A percentile compares a stretch with the other conserved stretches of the same genome.
Evolutionary conservation across 2,888 invertebrate genomes (phyloP).

Genomic region (Meteorus colon): DNA sequence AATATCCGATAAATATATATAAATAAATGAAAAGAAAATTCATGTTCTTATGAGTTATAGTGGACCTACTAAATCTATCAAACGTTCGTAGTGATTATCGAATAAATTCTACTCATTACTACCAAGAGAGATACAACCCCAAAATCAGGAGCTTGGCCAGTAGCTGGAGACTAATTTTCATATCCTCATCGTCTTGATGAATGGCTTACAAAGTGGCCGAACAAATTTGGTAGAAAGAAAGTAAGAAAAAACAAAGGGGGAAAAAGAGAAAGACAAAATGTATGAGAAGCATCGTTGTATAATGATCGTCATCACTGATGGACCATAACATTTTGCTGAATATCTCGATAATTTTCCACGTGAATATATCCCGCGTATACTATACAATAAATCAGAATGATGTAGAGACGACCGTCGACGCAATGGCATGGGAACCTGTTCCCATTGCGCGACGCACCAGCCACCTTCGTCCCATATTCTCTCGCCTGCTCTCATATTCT

Average conservation of each 20-base stretch:
- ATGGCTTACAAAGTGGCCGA: not conserved
- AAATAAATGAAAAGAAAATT: no score
- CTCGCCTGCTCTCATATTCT: not conserved
- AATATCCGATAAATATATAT: no score
- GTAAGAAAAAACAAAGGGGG: not conserved
- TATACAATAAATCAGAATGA: slow-evolving; percentile 61
- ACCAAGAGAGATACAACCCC: not conserved
- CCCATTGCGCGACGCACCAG: slow-evolving; percentile 36
- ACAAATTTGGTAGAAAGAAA: not conserved
- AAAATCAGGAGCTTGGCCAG: slow-evolving; percentile 9
- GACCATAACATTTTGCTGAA: slow-evolving; percentile 34
- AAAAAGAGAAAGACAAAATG: no score
- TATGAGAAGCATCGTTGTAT: slow-evolving; percentile 1
- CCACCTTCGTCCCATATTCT: slow-evolving; percentile 15
- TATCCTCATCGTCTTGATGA: slow-evolving; percentile 19
- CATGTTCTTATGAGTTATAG: no score
- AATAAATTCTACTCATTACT: slow-evolving; percentile 40
- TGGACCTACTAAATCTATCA: not conserved
- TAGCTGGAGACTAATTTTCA: slow-evolving; percentile 48
- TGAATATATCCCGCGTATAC: slow-evolving; percentile 54
- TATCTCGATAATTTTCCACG: slow-evolving; percentile 53
- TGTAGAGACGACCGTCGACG: slow-evolving; percentile 50
- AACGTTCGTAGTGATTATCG: slow-evolving; percentile 42
- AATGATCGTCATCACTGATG: slow-evolving; percentile 17
- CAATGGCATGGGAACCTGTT: slow-evolving; percentile 57